A percentile compares a stretch with the other conserved stretches of the same genome.
Evolutionary conservation across 1,140 invertebrate species (phyloP).

Genomic region (Halesus radiatus): DNA sequence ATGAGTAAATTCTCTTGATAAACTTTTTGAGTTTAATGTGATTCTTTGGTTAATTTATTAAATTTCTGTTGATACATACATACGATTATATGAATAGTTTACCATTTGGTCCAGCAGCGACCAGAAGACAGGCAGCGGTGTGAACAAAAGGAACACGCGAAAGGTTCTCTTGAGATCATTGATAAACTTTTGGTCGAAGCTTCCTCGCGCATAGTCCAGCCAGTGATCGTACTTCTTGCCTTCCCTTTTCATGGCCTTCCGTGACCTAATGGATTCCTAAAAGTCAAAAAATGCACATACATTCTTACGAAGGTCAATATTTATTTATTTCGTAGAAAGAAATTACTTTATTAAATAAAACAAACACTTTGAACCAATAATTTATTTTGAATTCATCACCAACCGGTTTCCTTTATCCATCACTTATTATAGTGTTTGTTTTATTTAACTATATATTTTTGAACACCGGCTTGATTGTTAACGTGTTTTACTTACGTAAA

Average conservation of each 20-base stretch:
- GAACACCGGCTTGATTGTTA: neutral
- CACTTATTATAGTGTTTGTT: too few species aligned
- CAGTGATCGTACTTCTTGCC: conserved; percentile 76
- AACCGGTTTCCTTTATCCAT: too few species aligned
- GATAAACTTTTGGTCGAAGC: conserved; percentile 78
- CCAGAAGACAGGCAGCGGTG: conserved; percentile 93
- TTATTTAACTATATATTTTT: too few species aligned
- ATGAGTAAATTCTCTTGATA: neutral
- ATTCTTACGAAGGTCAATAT: too few species aligned
- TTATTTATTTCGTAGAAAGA: too few species aligned
- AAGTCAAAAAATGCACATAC: too few species aligned
- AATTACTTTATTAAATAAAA: too few species aligned
- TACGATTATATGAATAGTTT: conserved; percentile 53
- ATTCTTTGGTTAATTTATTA: neutral
- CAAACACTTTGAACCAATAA: too few species aligned
- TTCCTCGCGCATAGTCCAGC: conserved; percentile 83
- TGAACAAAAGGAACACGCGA: conserved; percentile 81
- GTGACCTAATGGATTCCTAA: conserved; percentile 59
- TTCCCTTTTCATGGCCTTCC: conserved; percentile 60
- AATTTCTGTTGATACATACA: neutral
- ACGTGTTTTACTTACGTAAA: conserved; percentile 74
- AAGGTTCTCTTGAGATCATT: conserved; percentile 83
- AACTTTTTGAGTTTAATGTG: too few species aligned
- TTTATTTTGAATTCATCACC: too few species aligned
- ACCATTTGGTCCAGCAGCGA: conserved; percentile 88